Conservation (phyloP, 2,113 vertebrate species). For the Nycticorax nycticorax region DNA sequence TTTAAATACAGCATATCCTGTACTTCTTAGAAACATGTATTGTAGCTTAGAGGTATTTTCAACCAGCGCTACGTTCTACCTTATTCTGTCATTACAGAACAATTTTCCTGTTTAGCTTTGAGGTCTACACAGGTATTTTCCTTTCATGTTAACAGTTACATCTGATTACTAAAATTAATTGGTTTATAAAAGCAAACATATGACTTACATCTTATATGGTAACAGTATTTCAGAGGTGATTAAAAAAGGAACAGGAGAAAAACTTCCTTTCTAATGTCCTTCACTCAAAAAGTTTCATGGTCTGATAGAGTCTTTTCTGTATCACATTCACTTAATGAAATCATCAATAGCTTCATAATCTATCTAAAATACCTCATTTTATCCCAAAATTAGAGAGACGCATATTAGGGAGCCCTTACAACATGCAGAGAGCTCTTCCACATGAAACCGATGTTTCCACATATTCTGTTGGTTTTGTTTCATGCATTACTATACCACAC, state of each 20-base stretch:
- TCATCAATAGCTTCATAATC: background rate
- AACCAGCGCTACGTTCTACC: background rate
- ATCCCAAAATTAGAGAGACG: background rate
- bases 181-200: background rate
- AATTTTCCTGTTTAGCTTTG: background rate
- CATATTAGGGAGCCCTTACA: background rate
- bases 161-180: background rate
- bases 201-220: background rate
- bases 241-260: background rate
- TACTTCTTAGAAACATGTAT: background rate
- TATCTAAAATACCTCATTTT: background rate
- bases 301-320: background rate
- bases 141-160: background rate
- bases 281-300: background rate
- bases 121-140: background rate
- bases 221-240: background rate
- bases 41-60: background rate
- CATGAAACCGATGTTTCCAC: accelerated
- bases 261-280: background rate
- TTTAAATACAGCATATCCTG: background rate
- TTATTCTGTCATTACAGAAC: background rate
- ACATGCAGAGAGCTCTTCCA: background rate
- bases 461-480: background rate
- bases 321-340: background rate
- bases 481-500: background rate